Evolutionary conservation across 2,113 vertebrate genomes (phyloP), one percentile per base, ranked within the genome.

Genomic region (Catagonus wagneri): DNA sequence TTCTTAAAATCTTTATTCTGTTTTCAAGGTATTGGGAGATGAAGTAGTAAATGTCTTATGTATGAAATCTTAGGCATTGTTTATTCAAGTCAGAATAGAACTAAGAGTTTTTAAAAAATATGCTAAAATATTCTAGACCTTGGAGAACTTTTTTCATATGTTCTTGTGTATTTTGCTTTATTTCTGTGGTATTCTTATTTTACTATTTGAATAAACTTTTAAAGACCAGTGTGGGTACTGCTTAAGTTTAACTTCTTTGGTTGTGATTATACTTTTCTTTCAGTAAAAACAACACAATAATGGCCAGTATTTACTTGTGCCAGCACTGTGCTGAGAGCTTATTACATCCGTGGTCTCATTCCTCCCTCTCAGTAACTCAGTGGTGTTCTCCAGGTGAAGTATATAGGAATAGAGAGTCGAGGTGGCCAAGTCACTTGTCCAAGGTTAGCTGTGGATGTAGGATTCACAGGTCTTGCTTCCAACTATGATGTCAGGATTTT

Each of bases 1-100:
- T 92, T 90, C 34, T 36, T 95, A 71, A 93, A 85, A 56, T 23
- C 76, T 66, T 25, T 86, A n/a, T 87, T 94, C 44, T 94, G 12
- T 94, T 84, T 95, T 32, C 8, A 66, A 10, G 20, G 36, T 89
- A 78, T 25, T 74, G 2, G 72, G 56, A 32, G 34, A 16, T 95
- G 39, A 83, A 66, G 44, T 89, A 80, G 36, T 85, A 54, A 72
- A 56, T 90, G 56, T 79, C 27, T 83, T 75, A 22, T 36, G 2
- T 88, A n/a, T 89, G 68, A 89, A 83, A 83, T 93, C n/a, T 75
- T 92, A 81, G 65, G 50, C 27, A 15, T 87, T 50, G 22, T 58
- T 25, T 93, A 16, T 29, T 93, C n/a, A 92, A 72, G 34, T 85
- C 7, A 75, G n/a, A 79, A 8, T 39, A 79, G 71, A 83, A 68